Evolutionary conservation across 2,797 vertebrate genomes (phyloP).

Genomic region (Sylvilagus floridanus): DNA sequence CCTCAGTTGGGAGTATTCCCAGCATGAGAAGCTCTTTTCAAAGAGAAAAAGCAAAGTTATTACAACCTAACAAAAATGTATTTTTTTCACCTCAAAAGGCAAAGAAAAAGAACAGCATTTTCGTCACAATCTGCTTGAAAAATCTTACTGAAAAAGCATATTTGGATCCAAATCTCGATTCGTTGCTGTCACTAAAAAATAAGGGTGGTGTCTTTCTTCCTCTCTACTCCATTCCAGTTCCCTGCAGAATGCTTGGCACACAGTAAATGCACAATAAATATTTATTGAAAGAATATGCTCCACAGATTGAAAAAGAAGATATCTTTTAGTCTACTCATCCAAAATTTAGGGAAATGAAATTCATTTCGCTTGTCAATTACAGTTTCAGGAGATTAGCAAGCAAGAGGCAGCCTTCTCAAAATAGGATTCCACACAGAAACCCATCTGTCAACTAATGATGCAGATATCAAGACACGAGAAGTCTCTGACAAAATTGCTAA

Average conservation of each 20-base stretch:
- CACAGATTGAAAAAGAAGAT: conserved; percentile 49
- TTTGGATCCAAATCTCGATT: background rate
- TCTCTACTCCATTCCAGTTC: background rate
- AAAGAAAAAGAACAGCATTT: conserved; percentile 25
- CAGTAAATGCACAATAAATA: conserved; percentile 70
- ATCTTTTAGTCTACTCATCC: conserved; percentile 20
- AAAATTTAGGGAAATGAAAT: conserved; percentile 70
- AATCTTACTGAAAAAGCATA: background rate
- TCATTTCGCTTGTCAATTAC: conserved; percentile 70
- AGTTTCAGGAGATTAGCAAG: conserved; percentile 77
- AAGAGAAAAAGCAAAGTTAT: background rate
- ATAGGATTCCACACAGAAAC: conserved; percentile 69
- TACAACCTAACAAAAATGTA: background rate
- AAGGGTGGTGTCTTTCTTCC: background rate
- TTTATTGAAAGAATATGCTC: conserved; percentile 58
- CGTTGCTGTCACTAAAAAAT: background rate
- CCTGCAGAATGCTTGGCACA: conserved; percentile 36
- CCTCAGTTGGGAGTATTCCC: background rate
- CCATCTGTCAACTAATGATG: conserved; percentile 78
- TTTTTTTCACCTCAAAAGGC: conserved; percentile 27
- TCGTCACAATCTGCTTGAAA: conserved; percentile 26
- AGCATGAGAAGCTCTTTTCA: conserved; percentile 32
- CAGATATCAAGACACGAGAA: conserved; percentile 74
- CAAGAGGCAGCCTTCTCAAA: conserved; percentile 69
- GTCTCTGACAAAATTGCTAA: conserved; percentile 20